Base-by-base conservation (phyloP, 53 echinoderm and acorn worm genomes). In the Temnopleurus reevesii region DNA sequence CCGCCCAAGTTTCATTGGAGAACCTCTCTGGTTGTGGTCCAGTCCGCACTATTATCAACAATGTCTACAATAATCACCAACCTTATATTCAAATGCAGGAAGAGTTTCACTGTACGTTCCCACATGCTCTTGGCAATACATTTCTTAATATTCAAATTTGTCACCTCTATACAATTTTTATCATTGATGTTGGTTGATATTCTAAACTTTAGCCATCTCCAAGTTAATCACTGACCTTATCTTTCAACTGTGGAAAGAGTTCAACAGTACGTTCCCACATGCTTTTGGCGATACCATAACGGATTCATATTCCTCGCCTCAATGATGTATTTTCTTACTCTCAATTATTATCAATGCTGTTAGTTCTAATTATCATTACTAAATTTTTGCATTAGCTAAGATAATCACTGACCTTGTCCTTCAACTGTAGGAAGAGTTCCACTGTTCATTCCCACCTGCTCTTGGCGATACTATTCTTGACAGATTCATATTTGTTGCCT, bases 31-130 rank as follows among this genome's bases (percentile, higher is more conserved):
- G n/a, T n/a, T n/a, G n/a, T n/a, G n/a, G n/a, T n/a, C n/a, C n/a
- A n/a, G n/a, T n/a, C n/a, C n/a, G n/a, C n/a, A n/a, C n/a, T n/a
- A n/a, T n/a, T n/a, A n/a, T n/a, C n/a, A n/a, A n/a, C n/a, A n/a
- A n/a, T n/a, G n/a, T n/a, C n/a, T n/a, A n/a, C n/a, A n/a, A n/a
- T n/a, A n/a, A n/a, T 13, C 4, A 71, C 71, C 9, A 0, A 96
- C 97, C 92, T 95, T 96, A 45, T 91, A 95, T 31, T 90, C 26
- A 97, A 91, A 4, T 97, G 95, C 6, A 95, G 97, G 89, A 89
- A 97, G 45, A 89, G 65, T 25, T 83, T 21, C 10, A 91, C 66
- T 25, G 90, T 89, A 29, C 94, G 95, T 46, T 97, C 91, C 97
- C 97, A 97, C 95, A 95, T 95, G 65, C 55, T 92, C 8, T 97